Evolutionary conservation across 2,888 invertebrate species (phyloP).

Genomic region (Drosophila emarginata): DNA sequence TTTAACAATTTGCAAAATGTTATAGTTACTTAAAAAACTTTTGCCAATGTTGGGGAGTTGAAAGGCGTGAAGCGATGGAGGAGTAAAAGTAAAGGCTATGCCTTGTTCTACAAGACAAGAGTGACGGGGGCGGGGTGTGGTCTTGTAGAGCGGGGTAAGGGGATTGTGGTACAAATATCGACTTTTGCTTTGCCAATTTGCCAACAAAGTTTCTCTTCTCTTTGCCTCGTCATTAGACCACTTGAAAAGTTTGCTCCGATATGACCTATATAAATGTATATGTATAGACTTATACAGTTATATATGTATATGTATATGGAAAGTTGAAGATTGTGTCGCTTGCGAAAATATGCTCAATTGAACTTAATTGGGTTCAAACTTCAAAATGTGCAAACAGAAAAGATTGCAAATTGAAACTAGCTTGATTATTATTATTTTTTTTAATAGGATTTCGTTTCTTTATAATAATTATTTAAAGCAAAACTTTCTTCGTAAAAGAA

Average conservation of each 20-base stretch:
- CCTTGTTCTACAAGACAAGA: constrained; percentile 2
- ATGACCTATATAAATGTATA: constrained; percentile 36
- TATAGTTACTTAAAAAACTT: constrained; percentile 51
- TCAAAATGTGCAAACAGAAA: constrained; percentile 4
- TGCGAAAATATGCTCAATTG: constrained; percentile 56
- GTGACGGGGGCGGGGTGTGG: constrained; percentile 7
- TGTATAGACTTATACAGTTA: background rate
- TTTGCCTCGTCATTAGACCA: constrained; percentile 53
- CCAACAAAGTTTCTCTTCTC: constrained; percentile 31
- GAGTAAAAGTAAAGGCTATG: background rate
- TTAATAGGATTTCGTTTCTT: no score
- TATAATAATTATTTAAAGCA: no score
- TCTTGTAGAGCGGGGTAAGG: background rate
- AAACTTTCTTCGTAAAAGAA: no score
- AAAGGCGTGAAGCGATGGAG: background rate
- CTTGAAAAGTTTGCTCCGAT: constrained; percentile 59
- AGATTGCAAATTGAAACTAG: constrained; percentile 5
- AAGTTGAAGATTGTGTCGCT: constrained; percentile 10
- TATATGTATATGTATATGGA: background rate
- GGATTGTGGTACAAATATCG: background rate
- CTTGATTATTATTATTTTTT: background rate
- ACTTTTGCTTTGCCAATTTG: constrained; percentile 42
- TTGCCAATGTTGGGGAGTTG: constrained; percentile 12
- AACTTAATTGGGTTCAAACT: constrained; percentile 60
- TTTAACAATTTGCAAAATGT: constrained; percentile 65